Percentiles rank a stretch among this genome's conserved stretches.
These are phyloP conservation scores for Rissa tridactyla DNA, from an alignment of 2,113 vertebrate genomes.

Conservation along the genomic window DNA sequence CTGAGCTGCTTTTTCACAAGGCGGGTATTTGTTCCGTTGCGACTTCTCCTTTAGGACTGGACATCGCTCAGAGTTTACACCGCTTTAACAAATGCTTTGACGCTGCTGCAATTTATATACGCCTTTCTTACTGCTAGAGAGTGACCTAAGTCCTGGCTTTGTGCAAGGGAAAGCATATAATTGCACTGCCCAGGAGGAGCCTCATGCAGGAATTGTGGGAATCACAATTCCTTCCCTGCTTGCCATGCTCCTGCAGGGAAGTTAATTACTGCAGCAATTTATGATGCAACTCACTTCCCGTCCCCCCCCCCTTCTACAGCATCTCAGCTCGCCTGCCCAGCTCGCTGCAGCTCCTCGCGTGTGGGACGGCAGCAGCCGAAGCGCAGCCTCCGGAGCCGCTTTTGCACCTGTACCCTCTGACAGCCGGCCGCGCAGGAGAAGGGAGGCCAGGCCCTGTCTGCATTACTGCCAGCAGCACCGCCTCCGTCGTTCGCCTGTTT, in stretches of 20 bases:
- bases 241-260: not conserved
- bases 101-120: not conserved
- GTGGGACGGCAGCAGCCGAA: not conserved
- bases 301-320: not conserved
- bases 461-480: fast-evolving
- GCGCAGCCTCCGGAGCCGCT: not conserved
- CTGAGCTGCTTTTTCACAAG: not conserved
- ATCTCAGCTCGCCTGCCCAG: not conserved
- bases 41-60: not conserved
- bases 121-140: not conserved
- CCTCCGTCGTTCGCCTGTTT: not conserved
- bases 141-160: not conserved
- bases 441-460: not conserved
- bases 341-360: not conserved
- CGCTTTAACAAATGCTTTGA: not conserved
- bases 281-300: not conserved
- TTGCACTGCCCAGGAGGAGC: not conserved
- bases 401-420: not conserved
- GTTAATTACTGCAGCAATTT: not conserved
- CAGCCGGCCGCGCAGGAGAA: not conserved
- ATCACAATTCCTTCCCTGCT: not conserved
- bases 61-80: not conserved
- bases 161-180: not conserved
- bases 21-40: not conserved
- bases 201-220: not conserved